Evolutionary conservation across 2,113 vertebrate genomes (phyloP), one percentile per base, ranked within the genome.

Genomic region (Saccopteryx leptura): DNA sequence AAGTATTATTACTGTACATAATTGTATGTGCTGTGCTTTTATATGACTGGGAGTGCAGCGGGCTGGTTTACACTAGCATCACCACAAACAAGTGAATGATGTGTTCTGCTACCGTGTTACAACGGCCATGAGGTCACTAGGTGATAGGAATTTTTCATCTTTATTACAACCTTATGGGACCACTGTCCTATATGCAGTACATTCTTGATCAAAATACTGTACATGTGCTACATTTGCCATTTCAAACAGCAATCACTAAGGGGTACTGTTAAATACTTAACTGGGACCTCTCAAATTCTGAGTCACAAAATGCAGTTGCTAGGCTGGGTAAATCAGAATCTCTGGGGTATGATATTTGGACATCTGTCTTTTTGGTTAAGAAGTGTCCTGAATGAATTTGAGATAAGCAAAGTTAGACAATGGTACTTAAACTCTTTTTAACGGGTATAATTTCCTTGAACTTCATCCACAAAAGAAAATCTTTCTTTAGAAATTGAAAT

Each of bases 391-490:
- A 93, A 26, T 61, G 52, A 90, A 31, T 87, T 60, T 82, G 74
- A 96, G n/a, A 46, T 12, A 33, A 26, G n/a, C n/a, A 74, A 69
- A 75, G 21, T 61, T 82, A 66, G 54, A 86, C 48, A 66, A 33
- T 5, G 79, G 28, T 68, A 50, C 75, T 71, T 92, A 80, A 95
- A 63, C 1, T 9, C 52, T 79, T 76, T 84, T 54, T 82, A 81
- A 39, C 56, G 78, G 21, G 4, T 39, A 13, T 69, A 89, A 72
- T 23, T 63, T 82, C 15, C 39, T 19, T 90, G 56, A 76, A 80
- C 23, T 86, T 60, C n/a, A 56, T 83, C 58, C 31, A 86, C 13
- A 90, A 90, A 90, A 93, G 80, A 95, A 87, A 61, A 88, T 54
- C 54, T 68, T 89, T 7, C 7, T 88, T 88, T 81, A 82, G 85